A percentile compares a stretch with the other conserved stretches of the same genome.
Evolutionary conservation across 2,888 invertebrate species (phyloP).

Genomic region (Sphaerophoria taeniata): DNA sequence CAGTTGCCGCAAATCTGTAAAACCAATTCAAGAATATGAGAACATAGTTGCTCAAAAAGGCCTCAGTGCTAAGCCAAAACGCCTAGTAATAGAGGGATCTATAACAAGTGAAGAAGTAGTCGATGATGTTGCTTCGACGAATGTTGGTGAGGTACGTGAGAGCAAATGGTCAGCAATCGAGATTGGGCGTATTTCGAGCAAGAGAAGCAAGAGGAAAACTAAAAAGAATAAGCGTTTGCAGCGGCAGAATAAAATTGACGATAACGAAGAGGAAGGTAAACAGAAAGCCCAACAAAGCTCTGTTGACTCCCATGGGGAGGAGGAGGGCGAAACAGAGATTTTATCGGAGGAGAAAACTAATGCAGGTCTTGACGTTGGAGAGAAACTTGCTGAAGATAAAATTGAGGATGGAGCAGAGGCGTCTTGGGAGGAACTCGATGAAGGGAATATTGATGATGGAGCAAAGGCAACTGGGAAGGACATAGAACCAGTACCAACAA

Average conservation of each 20-base stretch:
- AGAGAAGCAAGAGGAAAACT: slow-evolving; percentile 75
- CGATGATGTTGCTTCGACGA: background rate
- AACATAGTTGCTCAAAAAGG: slow-evolving; percentile 77
- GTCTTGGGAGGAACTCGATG: no score
- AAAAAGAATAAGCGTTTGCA: slow-evolving; percentile 30
- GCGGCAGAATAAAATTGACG: slow-evolving; percentile 18
- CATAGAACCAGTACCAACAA: no score
- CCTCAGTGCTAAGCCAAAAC: slow-evolving; percentile 30
- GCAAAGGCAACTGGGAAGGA: no score
- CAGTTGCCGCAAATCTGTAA: slow-evolving; percentile 79
- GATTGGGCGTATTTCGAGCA: slow-evolving; percentile 78
- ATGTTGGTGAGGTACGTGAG: background rate
- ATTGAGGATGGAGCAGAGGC: no score
- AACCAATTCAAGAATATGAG: slow-evolving; percentile 79
- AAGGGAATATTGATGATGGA: no score
- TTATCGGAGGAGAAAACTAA: no score
- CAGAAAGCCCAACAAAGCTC: background rate
- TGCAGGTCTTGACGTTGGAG: no score
- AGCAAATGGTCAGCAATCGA: slow-evolving; percentile 77
- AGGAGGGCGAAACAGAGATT: no score
- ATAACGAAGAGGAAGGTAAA: slow-evolving; percentile 6
- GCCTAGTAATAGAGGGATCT: background rate
- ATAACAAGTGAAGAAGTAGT: slow-evolving; percentile 18
- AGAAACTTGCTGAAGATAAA: no score
- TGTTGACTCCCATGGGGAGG: background rate